Conservation (phyloP, 2,113 vertebrate genomes). For the Monopterus albus region DNA sequence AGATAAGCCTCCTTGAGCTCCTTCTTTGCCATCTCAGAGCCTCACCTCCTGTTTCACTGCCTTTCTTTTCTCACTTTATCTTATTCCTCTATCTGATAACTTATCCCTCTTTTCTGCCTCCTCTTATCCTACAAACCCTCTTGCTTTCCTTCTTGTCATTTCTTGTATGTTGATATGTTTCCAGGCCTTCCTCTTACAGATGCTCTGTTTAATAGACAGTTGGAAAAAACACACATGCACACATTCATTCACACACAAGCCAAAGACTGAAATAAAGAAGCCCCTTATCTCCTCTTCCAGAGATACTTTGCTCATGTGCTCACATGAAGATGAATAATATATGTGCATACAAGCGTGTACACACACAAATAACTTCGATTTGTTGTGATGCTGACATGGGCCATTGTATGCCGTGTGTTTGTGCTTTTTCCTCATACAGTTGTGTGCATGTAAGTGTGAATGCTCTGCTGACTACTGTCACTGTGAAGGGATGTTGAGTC, state of each 20-base stretch:
- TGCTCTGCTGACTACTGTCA: conserved; percentile 57
- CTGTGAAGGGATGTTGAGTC: conserved; percentile 73
- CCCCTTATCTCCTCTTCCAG: conserved; percentile 78
- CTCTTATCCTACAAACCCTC: conserved; percentile 26
- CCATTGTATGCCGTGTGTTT: conserved; percentile 43
- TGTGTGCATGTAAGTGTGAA: conserved; percentile 9
- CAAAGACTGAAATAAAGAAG: conserved; percentile 73
- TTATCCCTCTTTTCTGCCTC: conserved; percentile 37
- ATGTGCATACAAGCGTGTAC: conserved; percentile 50
- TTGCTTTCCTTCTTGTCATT: conserved; percentile 21
- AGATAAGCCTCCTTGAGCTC: conserved; percentile 27
- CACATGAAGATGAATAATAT: conserved; percentile 82
- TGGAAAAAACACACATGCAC: conserved; percentile 56
- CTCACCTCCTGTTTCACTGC: conserved; percentile 19
- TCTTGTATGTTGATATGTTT: conserved; percentile 27
- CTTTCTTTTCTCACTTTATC: conserved; percentile 18
- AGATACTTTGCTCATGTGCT: conserved; percentile 77
- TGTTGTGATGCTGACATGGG: conserved; percentile 64
- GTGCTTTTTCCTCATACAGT: conserved; percentile 38
- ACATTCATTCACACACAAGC: conserved; percentile 53
- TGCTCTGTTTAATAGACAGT: conserved; percentile 58
- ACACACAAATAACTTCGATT: conserved; percentile 46
- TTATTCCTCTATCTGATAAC: conserved; percentile 26
- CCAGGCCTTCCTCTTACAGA: conserved; percentile 49
- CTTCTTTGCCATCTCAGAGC: conserved; percentile 19